Evolutionary conservation across 2,797 vertebrate genomes (phyloP).

Genomic region (Cuculus canorus): DNA sequence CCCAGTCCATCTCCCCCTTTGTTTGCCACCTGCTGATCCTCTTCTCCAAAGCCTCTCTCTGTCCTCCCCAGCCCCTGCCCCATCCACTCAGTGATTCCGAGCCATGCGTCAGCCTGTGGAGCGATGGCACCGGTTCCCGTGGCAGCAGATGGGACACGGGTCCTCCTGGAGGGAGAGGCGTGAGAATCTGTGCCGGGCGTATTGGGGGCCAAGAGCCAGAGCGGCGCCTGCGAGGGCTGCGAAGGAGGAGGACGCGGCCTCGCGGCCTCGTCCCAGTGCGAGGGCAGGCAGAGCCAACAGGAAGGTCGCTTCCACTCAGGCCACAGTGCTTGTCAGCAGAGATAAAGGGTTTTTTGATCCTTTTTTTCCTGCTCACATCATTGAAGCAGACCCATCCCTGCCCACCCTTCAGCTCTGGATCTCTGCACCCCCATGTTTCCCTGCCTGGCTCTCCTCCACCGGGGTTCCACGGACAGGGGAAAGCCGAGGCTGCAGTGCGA

Average conservation of each 20-base stretch:
- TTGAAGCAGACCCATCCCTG: fast-evolving
- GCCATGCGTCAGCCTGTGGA: fast-evolving
- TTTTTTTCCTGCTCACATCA: neutral
- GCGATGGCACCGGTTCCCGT: neutral
- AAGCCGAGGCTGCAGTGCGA: neutral
- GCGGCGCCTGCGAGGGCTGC: neutral
- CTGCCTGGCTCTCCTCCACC: neutral
- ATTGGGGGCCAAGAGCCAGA: fast-evolving
- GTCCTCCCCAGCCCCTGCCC: neutral
- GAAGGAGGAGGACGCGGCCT: no score
- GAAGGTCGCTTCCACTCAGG: no score
- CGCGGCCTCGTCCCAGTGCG: fast-evolving
- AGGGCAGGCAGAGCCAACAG: neutral
- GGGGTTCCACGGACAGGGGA: neutral
- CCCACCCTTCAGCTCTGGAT: fast-evolving
- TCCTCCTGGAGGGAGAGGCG: neutral
- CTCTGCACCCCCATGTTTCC: neutral
- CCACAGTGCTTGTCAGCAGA: no score
- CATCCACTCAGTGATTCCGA: fast-evolving
- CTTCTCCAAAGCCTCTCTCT: neutral
- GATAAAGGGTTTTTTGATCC: neutral
- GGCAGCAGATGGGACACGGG: neutral
- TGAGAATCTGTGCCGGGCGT: neutral
- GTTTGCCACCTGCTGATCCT: neutral
- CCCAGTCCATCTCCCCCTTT: neutral